Evolutionary conservation across 2,888 invertebrate genomes (phyloP).

Genomic region (Chrysotoxum bicinctum): DNA sequence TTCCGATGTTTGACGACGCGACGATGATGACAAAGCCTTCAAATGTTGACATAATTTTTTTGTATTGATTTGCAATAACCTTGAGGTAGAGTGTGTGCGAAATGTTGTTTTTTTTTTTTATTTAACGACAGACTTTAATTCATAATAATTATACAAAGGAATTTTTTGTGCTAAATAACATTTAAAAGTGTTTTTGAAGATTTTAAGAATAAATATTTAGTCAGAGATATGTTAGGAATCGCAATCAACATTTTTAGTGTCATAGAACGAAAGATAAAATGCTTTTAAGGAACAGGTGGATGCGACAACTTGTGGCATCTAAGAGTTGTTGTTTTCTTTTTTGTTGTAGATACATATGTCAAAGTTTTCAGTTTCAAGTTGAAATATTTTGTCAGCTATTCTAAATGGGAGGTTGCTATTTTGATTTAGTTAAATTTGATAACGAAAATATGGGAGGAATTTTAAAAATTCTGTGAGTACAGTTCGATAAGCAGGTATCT

Average conservation of each 20-base stretch:
- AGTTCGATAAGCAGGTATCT: too few species aligned
- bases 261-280: background rate
- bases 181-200: conserved; percentile 31
- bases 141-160: conserved; percentile 42
- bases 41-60: conserved; percentile 56
- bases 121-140: background rate
- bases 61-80: conserved; percentile 38
- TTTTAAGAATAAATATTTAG: background rate
- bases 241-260: conserved; percentile 4
- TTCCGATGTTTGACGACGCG: conserved; percentile 17
- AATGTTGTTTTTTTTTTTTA: background rate
- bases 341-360: background rate
- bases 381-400: background rate
- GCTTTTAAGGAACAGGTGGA: background rate
- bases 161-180: conserved; percentile 26
- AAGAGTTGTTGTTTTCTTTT: background rate
- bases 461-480: too few species aligned
- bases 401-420: too few species aligned
- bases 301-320: background rate
- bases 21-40: conserved; percentile 44
- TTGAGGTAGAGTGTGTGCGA: conserved; percentile 24
- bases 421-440: too few species aligned
- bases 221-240: background rate
- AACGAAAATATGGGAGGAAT: too few species aligned
- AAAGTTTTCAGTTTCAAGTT: background rate